Evolutionary conservation across 2,888 invertebrate genomes (phyloP), one percentile per base, ranked within the genome.

Genomic region (Cryptus viduatorius): DNA sequence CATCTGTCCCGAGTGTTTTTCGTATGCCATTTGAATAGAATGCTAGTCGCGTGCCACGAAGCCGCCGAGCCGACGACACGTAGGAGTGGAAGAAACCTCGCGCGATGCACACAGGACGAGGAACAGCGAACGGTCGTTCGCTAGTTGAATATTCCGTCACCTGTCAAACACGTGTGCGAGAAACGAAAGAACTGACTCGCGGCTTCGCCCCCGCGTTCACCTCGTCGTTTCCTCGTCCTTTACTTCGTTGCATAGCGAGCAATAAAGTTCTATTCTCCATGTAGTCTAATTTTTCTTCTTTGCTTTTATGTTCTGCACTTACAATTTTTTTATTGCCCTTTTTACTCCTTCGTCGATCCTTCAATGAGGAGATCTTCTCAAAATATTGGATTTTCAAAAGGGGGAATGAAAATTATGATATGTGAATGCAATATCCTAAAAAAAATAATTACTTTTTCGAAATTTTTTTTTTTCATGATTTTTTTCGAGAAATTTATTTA

Each of bases 11-110:
- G 48, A 77, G 65, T 59, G 59, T 83, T 48, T 44, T 19, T 56
- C 53, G 50, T 77, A 76, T 86, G 93, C 37, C 37, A 37, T 93
- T 93, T 91, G 89, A 92, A 93, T 92, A 92, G 91, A 92, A 92
- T 91, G 90, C 90, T 89, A 89, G 91, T 92, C 92, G 93, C 92
- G 91, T 92, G 91, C 88, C 89, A 86, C 75, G 80, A 86, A 90
- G 85, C 59, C 82, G 29, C 79, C 37, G 37, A 24, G 50, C 56
- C 42, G 56, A 82, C 86, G 75, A 86, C 87, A 85, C 88, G 88
- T 89, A 89, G 87, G 88, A 88, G 89, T 86, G 37, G 12, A 16
- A n/a, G 46, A 50, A 10, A 61, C 59, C 48, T 14, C 37, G 31
- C 50, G 65, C 31, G 37, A 69, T 37, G 77, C 16, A 37, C 44